Percentiles rank a stretch among this genome's conserved stretches.
phyloP scores from a whole-genome alignment of 1,140 invertebrate species.

The Battus philenor region DNA sequence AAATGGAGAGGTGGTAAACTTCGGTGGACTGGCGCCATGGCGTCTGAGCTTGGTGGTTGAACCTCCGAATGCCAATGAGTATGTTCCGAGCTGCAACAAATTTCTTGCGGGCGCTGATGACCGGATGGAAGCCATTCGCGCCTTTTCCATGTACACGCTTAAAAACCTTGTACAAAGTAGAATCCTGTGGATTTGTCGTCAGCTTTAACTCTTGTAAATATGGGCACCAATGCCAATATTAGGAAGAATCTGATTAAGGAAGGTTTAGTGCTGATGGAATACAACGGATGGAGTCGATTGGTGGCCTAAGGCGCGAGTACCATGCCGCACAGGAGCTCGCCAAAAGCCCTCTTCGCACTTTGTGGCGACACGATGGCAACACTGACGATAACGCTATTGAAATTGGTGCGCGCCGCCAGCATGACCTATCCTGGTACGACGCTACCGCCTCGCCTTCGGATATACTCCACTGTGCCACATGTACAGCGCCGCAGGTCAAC shows the following conservation, averaged over 20 bases:
- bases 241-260: conserved; percentile 89
- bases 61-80: conserved; percentile 91
- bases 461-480: conserved; percentile 41
- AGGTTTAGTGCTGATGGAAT: conserved; percentile 90
- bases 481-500: conserved; percentile 34
- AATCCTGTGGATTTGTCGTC: conserved; percentile 80
- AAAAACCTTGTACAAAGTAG: conserved; percentile 85
- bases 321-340: conserved; percentile 89
- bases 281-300: conserved; percentile 87
- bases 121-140: conserved; percentile 83
- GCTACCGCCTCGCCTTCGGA: conserved; percentile 49
- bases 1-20: conserved; percentile 83
- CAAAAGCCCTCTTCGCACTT: conserved; percentile 87
- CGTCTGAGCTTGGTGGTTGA: conserved; percentile 86
- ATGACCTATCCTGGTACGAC: conserved; percentile 31
- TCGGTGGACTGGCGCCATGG: conserved; percentile 83
- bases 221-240: conserved; percentile 87
- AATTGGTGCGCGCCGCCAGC: conserved; percentile 79
- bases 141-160: conserved; percentile 79
- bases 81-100: conserved; percentile 87
- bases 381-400: conserved; percentile 96
- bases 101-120: conserved; percentile 92
- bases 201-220: conserved; percentile 84
- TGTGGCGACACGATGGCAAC: conserved; percentile 98
- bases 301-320: conserved; percentile 89